phyloP scores from a whole-genome alignment of 1,140 invertebrate genomes.

The Catajapyx aquilonaris region DNA sequence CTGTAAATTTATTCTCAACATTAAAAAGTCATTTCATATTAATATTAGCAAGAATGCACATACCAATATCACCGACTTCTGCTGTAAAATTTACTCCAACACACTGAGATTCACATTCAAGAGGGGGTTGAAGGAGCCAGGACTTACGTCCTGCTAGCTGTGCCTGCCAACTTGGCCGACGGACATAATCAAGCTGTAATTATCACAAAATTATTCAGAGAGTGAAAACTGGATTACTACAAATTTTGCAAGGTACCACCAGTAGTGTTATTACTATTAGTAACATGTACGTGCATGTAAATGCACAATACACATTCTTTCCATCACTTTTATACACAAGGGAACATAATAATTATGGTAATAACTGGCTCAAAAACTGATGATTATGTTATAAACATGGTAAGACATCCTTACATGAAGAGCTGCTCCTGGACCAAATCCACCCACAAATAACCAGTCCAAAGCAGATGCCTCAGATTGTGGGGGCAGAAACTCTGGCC shows the following conservation, averaged over 20 bases:
- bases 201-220: constrained; percentile 20
- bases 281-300: no score
- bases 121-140: constrained; percentile 65
- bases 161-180: constrained; percentile 80
- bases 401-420: constrained; percentile 82
- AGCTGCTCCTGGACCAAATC: constrained; percentile 71
- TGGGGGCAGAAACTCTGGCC: constrained; percentile 69
- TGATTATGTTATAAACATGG: no score
- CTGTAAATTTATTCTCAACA: no score
- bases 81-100: constrained; percentile 49
- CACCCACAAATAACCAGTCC: constrained; percentile 82
- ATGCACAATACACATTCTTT: no score
- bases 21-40: no score
- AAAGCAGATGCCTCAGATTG: constrained; percentile 70
- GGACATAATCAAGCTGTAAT: constrained; percentile 71
- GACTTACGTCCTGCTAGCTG: constrained; percentile 68
- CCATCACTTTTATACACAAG: no score
- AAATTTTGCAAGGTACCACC: no score
- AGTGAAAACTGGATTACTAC: no score
- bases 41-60: no score
- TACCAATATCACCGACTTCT: constrained; percentile 66
- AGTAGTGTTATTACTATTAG: no score
- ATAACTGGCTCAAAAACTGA: no score
- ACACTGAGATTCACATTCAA: constrained; percentile 68
- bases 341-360: no score